phyloP scores from a whole-genome alignment of 2,113 vertebrate species.

The Chaetorhynchus papuensis region DNA sequence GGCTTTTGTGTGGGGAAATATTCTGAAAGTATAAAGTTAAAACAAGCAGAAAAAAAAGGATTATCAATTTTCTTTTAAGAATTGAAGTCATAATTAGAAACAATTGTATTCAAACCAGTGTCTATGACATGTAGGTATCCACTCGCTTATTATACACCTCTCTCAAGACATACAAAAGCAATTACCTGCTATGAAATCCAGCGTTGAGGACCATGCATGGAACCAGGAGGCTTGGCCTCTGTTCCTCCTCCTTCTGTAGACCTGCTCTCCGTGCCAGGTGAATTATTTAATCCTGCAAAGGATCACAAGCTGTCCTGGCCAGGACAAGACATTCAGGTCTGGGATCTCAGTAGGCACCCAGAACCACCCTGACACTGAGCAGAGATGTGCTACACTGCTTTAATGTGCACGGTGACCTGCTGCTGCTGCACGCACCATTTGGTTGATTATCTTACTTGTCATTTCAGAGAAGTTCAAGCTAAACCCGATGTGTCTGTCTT shows the following conservation, averaged over 20 bases:
- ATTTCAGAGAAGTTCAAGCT: background rate
- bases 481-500: background rate
- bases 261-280: background rate
- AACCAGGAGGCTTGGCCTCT: background rate
- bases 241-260: background rate
- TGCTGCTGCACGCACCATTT: background rate
- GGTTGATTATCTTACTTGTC: background rate
- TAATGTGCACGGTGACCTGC: accelerated
- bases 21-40: background rate
- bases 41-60: background rate
- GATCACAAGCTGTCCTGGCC: background rate
- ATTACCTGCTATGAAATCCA: background rate
- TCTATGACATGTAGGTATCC: background rate
- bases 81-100: background rate
- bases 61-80: background rate
- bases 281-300: background rate
- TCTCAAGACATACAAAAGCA: background rate
- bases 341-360: background rate
- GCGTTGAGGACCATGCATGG: accelerated
- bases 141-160: background rate
- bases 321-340: background rate
- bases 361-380: background rate
- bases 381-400: background rate
- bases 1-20: background rate
- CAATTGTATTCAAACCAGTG: background rate